A percentile compares a stretch with the other conserved stretches of the same genome.
Conservation (phyloP, 2,797 vertebrate genomes). For the Microctenopoma steveboyesi region DNA sequence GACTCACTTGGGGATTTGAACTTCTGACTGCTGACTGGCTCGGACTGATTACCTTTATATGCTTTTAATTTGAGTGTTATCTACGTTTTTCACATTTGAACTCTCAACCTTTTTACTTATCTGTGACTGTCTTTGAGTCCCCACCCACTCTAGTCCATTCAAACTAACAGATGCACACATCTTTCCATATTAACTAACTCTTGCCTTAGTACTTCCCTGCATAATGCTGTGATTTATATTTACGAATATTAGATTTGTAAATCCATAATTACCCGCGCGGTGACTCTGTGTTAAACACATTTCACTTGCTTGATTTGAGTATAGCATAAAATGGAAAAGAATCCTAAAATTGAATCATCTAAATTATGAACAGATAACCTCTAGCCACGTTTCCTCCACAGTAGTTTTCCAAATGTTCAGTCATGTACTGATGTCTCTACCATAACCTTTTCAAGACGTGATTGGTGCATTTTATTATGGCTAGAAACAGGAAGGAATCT, state of each 20-base stretch:
- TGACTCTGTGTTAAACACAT: constrained; percentile 52
- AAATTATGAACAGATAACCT: constrained; percentile 27
- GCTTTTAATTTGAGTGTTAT: constrained; percentile 18
- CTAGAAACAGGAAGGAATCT: background rate
- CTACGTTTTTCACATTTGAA: too few relatives aligned
- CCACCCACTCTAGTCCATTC: constrained; percentile 34
- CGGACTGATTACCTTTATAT: constrained; percentile 15
- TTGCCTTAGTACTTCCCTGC: constrained; percentile 44
- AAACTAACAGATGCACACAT: constrained; percentile 54
- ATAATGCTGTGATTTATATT: constrained; percentile 36
- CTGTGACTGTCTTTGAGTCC: constrained; percentile 22
- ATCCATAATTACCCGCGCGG: constrained; percentile 59
- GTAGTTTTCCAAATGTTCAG: constrained; percentile 28
- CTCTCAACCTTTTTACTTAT: constrained; percentile 45
- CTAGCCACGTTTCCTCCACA: constrained; percentile 17
- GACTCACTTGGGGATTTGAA: constrained; percentile 58
- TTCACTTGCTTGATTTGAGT: constrained; percentile 38
- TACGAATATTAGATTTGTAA: constrained; percentile 49
- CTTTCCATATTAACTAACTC: constrained; percentile 51
- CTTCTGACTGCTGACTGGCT: constrained; percentile 55
- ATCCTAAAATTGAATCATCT: constrained; percentile 52
- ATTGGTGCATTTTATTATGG: background rate
- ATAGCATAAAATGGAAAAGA: constrained; percentile 57
- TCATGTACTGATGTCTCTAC: constrained; percentile 19
- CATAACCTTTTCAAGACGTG: constrained; percentile 10